Conservation (phyloP, 2,113 vertebrate species). For the Cricetomys ansorgei region DNA sequence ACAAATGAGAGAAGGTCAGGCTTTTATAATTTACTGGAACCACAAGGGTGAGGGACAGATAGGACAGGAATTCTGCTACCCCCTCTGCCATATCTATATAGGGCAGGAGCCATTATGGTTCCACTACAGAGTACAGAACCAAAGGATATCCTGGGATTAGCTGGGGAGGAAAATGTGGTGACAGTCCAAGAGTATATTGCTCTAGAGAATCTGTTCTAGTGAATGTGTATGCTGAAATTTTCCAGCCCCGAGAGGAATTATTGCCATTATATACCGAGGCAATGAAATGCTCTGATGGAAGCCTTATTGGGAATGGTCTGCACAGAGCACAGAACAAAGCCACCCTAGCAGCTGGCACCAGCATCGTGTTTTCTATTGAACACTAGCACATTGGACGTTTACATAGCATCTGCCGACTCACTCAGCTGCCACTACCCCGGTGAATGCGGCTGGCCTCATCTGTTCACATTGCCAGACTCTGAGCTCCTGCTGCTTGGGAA, state of each 20-base stretch:
- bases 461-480: background rate
- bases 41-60: rapidly evolving
- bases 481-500: background rate
- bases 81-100: background rate
- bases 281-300: background rate
- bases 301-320: background rate
- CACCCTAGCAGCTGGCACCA: background rate
- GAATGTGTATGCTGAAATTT: background rate
- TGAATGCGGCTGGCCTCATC: background rate
- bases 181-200: background rate
- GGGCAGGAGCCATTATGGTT: too few species aligned
- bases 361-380: background rate
- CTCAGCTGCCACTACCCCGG: background rate
- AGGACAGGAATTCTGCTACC: background rate
- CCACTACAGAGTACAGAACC: background rate
- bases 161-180: background rate
- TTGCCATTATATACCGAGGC: background rate
- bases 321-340: background rate
- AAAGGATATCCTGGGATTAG: background rate
- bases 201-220: background rate
- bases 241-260: conserved; percentile 11
- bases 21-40: background rate
- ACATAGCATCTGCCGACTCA: background rate
- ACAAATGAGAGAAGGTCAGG: background rate
- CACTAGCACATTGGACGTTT: background rate